Conservation (phyloP, 1,140 invertebrate genomes). For the Papilio machaon region DNA sequence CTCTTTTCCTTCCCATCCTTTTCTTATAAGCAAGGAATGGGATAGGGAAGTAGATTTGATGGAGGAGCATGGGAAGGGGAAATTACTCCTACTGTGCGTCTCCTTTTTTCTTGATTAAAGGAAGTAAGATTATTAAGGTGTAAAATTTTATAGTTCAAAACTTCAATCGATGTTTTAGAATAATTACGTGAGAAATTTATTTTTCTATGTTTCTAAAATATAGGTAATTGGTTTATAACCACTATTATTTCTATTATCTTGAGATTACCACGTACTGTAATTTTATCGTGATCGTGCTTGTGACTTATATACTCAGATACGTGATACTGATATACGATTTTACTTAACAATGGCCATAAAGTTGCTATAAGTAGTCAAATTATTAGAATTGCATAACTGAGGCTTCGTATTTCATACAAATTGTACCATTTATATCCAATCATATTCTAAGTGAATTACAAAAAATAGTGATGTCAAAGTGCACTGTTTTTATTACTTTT, state of each 20-base stretch:
- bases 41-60: too few relatives aligned
- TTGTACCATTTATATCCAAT: constrained; percentile 10
- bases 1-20: too few relatives aligned
- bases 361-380: not conserved
- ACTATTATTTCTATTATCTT: not conserved
- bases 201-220: not conserved
- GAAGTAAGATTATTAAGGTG: not conserved
- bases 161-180: not conserved
- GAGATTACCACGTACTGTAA: not conserved
- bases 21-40: too few relatives aligned
- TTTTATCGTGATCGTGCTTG: not conserved
- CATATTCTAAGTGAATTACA: too few relatives aligned
- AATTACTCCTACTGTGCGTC: too few relatives aligned
- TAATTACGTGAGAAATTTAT: not conserved
- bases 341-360: constrained; percentile 3
- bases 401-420: not conserved
- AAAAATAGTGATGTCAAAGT: too few relatives aligned
- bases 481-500: too few relatives aligned
- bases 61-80: too few relatives aligned
- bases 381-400: not conserved
- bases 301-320: not conserved
- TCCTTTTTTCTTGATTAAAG: too few relatives aligned
- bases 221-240: not conserved
- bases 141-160: not conserved
- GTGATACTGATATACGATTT: not conserved